phyloP scores from a whole-genome alignment of 2,113 vertebrate species.

The Chascanopsetta lugubris region DNA sequence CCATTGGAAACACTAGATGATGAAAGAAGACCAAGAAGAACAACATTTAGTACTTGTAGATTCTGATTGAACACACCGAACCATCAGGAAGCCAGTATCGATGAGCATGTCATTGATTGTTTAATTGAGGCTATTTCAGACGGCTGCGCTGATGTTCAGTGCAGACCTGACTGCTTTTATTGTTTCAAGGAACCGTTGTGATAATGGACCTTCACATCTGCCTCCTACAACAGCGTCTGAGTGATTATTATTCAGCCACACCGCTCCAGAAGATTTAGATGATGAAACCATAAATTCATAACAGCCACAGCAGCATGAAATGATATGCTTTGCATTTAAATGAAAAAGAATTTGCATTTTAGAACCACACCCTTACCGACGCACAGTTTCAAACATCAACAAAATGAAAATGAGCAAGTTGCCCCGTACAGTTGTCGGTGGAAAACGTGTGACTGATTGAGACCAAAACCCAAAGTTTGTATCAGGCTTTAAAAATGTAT shows the following conservation, averaged over 20 bases:
- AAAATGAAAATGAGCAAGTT: too few species aligned
- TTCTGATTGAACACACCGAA: not conserved
- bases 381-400: too few species aligned
- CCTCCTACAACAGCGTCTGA: not conserved
- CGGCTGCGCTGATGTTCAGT: not conserved
- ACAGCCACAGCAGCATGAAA: too few species aligned
- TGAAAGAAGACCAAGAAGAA: not conserved
- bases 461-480: too few species aligned
- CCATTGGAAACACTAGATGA: not conserved
- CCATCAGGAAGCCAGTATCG: too few species aligned
- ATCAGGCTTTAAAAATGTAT: too few species aligned
- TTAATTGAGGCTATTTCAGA: not conserved
- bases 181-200: slow-evolving; percentile 17
- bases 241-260: not conserved
- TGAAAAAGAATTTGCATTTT: too few species aligned
- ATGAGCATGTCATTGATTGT: not conserved
- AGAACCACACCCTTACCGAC: too few species aligned
- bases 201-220: not conserved
- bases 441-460: too few species aligned
- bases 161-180: slow-evolving; percentile 9
- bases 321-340: too few species aligned
- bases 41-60: not conserved
- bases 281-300: not conserved
- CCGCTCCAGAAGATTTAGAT: not conserved
- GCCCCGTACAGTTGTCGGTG: too few species aligned